Evolutionary conservation across 1,140 invertebrate species (phyloP).

Genomic region (Heliconius hermathena): DNA sequence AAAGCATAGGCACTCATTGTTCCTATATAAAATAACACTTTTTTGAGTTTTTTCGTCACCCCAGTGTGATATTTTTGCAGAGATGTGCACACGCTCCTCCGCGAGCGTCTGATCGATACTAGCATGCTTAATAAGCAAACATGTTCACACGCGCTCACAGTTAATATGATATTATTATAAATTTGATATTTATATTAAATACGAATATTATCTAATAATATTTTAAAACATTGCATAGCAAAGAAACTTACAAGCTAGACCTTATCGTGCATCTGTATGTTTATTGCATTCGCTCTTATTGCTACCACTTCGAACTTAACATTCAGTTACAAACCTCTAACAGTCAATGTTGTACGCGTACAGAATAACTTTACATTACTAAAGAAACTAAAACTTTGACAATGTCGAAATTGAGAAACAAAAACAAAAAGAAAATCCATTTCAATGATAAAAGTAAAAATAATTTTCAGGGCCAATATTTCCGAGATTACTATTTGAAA

Average conservation of each 20-base stretch:
- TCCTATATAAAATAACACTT: too few species aligned
- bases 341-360: background rate
- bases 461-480: slow-evolving; percentile 40
- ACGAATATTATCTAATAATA: too few species aligned
- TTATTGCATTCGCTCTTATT: background rate
- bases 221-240: background rate
- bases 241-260: background rate
- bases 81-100: too few species aligned
- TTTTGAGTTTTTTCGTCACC: too few species aligned
- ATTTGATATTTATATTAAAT: too few species aligned
- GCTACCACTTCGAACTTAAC: background rate
- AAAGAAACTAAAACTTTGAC: slow-evolving; percentile 10
- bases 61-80: too few species aligned
- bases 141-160: too few species aligned
- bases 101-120: too few species aligned
- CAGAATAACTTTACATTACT: background rate
- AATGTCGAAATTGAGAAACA: slow-evolving; percentile 39
- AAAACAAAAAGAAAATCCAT: slow-evolving; percentile 23
- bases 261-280: background rate
- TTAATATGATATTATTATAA: too few species aligned
- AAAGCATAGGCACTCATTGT: too few species aligned
- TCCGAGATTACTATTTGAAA: slow-evolving; percentile 64
- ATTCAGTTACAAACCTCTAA: slow-evolving; percentile 5
- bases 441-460: slow-evolving; percentile 18
- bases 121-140: too few species aligned